phyloP scores from a whole-genome alignment of 2,113 vertebrate species.

The Orycteropus afer region DNA sequence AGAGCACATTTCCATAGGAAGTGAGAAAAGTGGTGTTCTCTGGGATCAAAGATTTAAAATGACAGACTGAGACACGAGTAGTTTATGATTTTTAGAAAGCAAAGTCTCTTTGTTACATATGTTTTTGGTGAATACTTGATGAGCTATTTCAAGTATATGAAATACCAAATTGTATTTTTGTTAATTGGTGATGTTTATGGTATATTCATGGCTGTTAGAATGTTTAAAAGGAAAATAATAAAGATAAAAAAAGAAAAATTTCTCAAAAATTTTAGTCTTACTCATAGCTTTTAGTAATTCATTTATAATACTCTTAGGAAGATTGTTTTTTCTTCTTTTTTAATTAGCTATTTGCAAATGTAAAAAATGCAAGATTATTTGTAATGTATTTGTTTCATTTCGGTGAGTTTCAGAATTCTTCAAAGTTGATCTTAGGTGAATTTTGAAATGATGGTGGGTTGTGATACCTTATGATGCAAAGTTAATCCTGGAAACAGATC shows the following conservation, averaged over 20 bases:
- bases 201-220: not conserved
- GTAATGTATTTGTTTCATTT: constrained; percentile 22
- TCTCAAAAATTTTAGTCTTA: constrained; percentile 3
- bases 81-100: constrained; percentile 38
- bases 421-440: constrained; percentile 16
- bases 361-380: not conserved
- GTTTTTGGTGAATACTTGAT: not conserved
- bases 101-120: not conserved
- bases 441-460: constrained; percentile 8
- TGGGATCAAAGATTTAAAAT: not conserved
- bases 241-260: constrained; percentile 7
- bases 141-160: not conserved
- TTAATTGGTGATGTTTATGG: not conserved
- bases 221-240: not conserved
- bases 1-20: not conserved
- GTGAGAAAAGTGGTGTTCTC: not conserved
- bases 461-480: not conserved
- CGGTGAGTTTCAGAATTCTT: constrained; percentile 18
- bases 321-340: not conserved
- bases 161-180: not conserved
- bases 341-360: constrained; percentile 9
- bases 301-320: constrained; percentile 5
- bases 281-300: not conserved
- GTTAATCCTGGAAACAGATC: not conserved
- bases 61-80: not conserved